Evolutionary conservation across 2,888 invertebrate species (phyloP).

Genomic region (Notodonta dromedarius): DNA sequence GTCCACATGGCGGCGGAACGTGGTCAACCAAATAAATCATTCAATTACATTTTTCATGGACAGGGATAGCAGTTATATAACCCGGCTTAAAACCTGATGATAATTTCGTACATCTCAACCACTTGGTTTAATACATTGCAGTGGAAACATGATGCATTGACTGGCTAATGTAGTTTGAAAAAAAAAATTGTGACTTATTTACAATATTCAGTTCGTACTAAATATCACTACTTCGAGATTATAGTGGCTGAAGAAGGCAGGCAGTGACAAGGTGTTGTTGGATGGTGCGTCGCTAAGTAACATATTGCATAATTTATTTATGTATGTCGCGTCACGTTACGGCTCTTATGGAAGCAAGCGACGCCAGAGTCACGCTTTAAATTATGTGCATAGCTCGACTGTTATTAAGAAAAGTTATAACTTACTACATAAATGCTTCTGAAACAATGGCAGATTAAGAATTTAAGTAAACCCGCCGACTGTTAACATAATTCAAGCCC

Average conservation of each 20-base stretch:
- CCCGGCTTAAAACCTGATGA: slow-evolving; percentile 34
- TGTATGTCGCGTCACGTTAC: slow-evolving; percentile 71
- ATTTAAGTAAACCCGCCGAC: slow-evolving; percentile 16
- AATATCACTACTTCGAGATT: background rate
- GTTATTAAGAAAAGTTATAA: background rate
- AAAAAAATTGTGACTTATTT: slow-evolving; percentile 13
- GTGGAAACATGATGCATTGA: slow-evolving; percentile 8
- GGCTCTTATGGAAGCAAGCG: slow-evolving; percentile 62
- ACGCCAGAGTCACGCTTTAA: slow-evolving; percentile 47
- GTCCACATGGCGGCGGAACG: slow-evolving; percentile 80
- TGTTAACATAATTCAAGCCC: slow-evolving; percentile 28
- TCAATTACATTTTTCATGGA: slow-evolving; percentile 80
- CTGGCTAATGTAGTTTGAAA: slow-evolving; percentile 40
- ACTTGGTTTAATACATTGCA: slow-evolving; percentile 3
- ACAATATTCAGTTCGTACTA: slow-evolving; percentile 6
- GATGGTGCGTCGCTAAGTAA: slow-evolving; percentile 64
- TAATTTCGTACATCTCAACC: background rate
- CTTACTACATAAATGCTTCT: background rate
- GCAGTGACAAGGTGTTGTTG: slow-evolving; percentile 30
- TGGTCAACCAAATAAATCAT: slow-evolving; percentile 81
- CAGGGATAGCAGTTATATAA: slow-evolving; percentile 48
- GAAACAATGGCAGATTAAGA: background rate
- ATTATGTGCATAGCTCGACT: slow-evolving; percentile 15
- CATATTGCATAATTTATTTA: slow-evolving; percentile 80
- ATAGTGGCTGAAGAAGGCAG: background rate